Evolutionary conservation across 2,113 vertebrate species (phyloP).

Genomic region (Phocoena phocoena): DNA sequence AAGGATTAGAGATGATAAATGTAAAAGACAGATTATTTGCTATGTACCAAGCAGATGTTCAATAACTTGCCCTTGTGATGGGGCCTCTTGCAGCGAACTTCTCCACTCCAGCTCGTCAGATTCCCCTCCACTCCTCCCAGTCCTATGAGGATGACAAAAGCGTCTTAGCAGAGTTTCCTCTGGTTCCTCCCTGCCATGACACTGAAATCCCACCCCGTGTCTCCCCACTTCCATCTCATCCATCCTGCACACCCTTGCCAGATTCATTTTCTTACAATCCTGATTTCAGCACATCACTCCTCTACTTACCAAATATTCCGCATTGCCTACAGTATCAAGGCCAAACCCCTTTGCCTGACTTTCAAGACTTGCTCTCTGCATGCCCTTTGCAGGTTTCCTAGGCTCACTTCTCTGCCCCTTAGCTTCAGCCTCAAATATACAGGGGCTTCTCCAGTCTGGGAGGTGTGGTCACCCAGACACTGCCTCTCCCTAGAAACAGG

Average conservation of each 20-base stretch:
- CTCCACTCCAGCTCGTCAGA: neutral
- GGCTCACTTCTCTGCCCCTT: neutral
- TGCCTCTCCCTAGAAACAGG: neutral
- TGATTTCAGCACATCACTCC: conserved; percentile 9
- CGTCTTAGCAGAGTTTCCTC: neutral
- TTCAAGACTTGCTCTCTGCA: neutral
- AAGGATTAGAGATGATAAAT: conserved; percentile 14
- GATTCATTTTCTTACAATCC: conserved; percentile 41
- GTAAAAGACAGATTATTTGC: neutral
- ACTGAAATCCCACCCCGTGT: neutral
- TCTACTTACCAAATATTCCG: conserved; percentile 33
- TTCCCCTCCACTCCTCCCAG: neutral
- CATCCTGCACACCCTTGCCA: neutral
- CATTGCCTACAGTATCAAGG: neutral
- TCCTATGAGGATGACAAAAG: conserved; percentile 4
- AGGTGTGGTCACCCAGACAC: neutral
- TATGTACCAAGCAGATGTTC: neutral
- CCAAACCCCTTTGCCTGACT: conserved; percentile 28
- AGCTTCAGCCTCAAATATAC: neutral
- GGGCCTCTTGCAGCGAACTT: neutral
- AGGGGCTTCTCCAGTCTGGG: neutral
- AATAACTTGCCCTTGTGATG: neutral
- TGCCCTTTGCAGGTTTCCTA: neutral
- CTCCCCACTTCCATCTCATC: neutral
- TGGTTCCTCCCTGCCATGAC: neutral